Conservation (phyloP, 2,113 vertebrate species). For the Rana temporaria region DNA sequence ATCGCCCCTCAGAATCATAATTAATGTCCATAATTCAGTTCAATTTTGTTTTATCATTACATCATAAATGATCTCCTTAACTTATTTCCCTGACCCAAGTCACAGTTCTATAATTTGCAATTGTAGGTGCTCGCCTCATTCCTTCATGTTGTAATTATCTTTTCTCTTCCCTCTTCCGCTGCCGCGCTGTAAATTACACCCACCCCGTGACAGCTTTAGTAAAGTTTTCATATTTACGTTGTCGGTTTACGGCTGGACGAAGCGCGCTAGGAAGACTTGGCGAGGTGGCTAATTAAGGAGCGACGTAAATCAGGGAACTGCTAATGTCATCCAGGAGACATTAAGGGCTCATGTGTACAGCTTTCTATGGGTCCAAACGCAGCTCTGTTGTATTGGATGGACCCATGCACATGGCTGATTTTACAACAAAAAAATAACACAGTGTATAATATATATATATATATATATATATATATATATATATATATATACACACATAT, state of each 20-base stretch:
- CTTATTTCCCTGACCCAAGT: constrained; percentile 52
- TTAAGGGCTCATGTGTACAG: no score
- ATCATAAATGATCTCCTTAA: constrained; percentile 56
- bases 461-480: no score
- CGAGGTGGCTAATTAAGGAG: no score
- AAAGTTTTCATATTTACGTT: constrained; percentile 49
- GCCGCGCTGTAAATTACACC: constrained; percentile 42
- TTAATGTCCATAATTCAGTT: constrained; percentile 47
- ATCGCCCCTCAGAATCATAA: constrained; percentile 38
- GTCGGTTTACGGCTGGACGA: background rate
- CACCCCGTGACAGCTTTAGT: background rate
- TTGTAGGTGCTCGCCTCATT: constrained; percentile 45
- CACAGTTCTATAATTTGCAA: constrained; percentile 50
- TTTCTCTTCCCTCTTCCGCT: constrained; percentile 14
- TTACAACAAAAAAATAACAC: no score
- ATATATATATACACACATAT: no score
- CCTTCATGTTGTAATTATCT: constrained; percentile 53
- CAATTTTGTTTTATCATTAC: constrained; percentile 54
- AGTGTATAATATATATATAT: no score
- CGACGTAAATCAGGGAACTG: no score
- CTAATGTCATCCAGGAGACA: no score
- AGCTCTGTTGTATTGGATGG: no score
- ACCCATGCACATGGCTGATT: no score
- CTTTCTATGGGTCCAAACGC: no score
- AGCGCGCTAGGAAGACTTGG: background rate